Evolutionary conservation across 2,888 invertebrate species (phyloP), one percentile per base, ranked within the genome.

Genomic region (Cataglyphis altisquamis): DNA sequence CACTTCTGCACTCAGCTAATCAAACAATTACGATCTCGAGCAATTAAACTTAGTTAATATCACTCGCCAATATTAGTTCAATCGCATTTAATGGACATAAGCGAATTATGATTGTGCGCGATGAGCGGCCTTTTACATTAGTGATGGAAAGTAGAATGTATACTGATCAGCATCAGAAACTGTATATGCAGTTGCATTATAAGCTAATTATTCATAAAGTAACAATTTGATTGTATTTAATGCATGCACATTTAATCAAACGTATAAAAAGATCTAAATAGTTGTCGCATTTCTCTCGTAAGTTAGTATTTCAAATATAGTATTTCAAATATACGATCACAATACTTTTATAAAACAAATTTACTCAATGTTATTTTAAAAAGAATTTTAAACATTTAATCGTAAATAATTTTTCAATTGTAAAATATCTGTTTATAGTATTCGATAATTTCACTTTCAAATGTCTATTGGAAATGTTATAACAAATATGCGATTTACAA

Each of bases 21-120:
- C 57, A 85, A 85, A 85, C 83, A 87, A 87, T 87, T 80, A 67
- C 70, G 29, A 25, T 62, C 62, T 45, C 52, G n/a, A 78, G 73
- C 12, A 68, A 73, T 87, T 78, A 87, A 83, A 87, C 74, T 75
- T 81, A 64, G 75, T 87, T 87, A 85, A 87, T 85, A 72, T 84
- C 60, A 36, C 63, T 74, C 72, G 88, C 75, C 84, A 84, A 86
- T 87, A 86, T 87, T 84, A 84, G 83, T 52, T 73, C 67, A 80
- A 84, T 66, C 78, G 64, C 62, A 62, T 87, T 87, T 83, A 87
- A 87, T 83, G 63, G 52, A 83, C 29, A 57, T 77, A 81, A 73
- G 72, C 62, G 86, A 83, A 77, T 84, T 72, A 70, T 73, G 62
- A 85, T 87, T 86, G 78, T 68, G 73, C 77, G 72, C 12, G 12